A percentile compares a stretch with the other conserved stretches of the same genome.
Conservation (phyloP, 2,888 invertebrate species). For the Catocala sponsa region DNA sequence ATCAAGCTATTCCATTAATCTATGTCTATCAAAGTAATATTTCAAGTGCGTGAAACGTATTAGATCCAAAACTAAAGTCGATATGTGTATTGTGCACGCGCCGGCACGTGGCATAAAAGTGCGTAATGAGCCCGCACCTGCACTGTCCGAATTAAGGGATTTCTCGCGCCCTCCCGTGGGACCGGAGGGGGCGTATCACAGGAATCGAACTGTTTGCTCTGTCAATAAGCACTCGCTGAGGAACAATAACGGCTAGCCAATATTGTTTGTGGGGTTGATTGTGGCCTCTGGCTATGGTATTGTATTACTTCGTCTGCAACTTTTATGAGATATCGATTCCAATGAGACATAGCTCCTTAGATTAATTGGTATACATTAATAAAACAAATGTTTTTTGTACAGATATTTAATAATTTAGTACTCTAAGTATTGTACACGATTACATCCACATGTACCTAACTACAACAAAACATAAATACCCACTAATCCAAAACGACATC, state of each 20-base stretch:
- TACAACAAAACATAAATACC: background rate
- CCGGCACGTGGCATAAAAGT: conserved; percentile 82
- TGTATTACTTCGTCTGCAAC: conserved; percentile 54
- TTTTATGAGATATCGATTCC: conserved; percentile 42
- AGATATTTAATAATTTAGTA: too few species aligned
- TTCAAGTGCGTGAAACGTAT: conserved; percentile 67
- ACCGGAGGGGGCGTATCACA: conserved; percentile 66
- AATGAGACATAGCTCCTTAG: conserved; percentile 2
- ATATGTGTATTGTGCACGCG: conserved; percentile 69
- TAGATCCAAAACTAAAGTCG: conserved; percentile 67
- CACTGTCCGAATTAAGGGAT: conserved; percentile 85
- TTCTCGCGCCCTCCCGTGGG: conserved; percentile 88
- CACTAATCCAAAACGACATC: conserved; percentile 1
- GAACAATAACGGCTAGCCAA: conserved; percentile 74
- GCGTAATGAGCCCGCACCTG: conserved; percentile 87
- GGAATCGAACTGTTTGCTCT: conserved; percentile 74
- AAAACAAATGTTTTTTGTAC: too few species aligned
- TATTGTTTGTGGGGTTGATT: conserved; percentile 56
- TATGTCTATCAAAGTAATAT: conserved; percentile 66
- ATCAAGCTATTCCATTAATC: conserved; percentile 40
- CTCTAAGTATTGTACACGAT: background rate
- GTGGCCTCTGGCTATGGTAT: conserved; percentile 59
- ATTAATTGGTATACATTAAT: too few species aligned
- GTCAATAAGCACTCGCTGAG: conserved; percentile 73
- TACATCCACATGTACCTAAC: background rate